Base-by-base conservation (phyloP, 2,888 invertebrate species). In the Scaptomyza flava region DNA sequence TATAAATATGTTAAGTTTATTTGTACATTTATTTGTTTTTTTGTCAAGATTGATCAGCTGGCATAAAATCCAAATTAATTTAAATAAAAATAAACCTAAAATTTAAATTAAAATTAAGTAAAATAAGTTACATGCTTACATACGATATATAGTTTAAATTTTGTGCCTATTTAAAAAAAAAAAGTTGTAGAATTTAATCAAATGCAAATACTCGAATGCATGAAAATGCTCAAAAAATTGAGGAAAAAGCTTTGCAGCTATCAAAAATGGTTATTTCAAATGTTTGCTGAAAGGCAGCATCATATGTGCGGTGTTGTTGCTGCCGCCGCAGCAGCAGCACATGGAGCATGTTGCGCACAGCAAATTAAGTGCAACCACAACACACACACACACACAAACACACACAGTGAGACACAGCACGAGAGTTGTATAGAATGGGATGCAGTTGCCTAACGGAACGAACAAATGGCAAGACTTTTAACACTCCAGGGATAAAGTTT, bases 401-500 rank as follows among this genome's bases (percentile, higher is more conserved):
- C 27, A 41, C n/a, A 54, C n/a, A 38, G 41, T 58, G 17, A 20
- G 34, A 47, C 11, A 43, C 23, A 50, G 7, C 17, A 8, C 34
- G 54, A 45, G 58, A 46, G 27, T 27, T 27, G 27, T 27, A 27
- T 27, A 27, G 27, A 27, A 58, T 57, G 47, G 41, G 30, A 17
- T 57, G 68, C 77, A 60, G 62, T 34, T 62, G 54, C 58, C 45
- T 68, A 68, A 45, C 64, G 56, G 77, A 64, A 58, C 43, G 76
- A 73, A 52, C 81, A 84, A 68, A 72, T 87, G 85, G 87, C 79
- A 76, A 79, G 77, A 87, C 87, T 84, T 72, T 82, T 75, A 82
- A 77, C 84, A 88, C 87, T 83, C 83, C 70, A 68, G 89, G 89
- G 81, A 86, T 87, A 89, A 87, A 89, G 84, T 89, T 87, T 87